Percentiles rank a stretch among this genome's conserved stretches.
phyloP scores from a whole-genome alignment of 2,888 invertebrate genomes.

The Eremobia ochroleuca region DNA sequence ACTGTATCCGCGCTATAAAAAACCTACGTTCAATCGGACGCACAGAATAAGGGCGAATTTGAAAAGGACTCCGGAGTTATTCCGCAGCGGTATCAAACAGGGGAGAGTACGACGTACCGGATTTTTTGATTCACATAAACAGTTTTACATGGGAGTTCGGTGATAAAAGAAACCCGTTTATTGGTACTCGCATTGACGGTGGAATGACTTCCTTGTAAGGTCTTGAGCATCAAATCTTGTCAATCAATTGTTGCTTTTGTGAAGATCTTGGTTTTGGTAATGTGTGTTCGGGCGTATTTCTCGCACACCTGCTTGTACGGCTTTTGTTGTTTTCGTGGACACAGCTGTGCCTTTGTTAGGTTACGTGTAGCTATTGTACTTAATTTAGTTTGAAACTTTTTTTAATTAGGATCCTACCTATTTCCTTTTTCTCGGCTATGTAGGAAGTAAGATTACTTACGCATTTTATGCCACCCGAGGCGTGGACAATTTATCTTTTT shows the following conservation, averaged over 20 bases:
- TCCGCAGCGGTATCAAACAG: conserved; percentile 79
- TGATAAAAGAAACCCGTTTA: conserved; percentile 72
- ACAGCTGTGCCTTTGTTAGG: conserved; percentile 34
- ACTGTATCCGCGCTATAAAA: conserved; percentile 87
- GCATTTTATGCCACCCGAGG: neutral
- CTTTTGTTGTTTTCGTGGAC: conserved; percentile 24
- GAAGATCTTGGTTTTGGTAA: conserved; percentile 19
- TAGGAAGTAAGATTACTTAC: neutral
- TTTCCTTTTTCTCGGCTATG: neutral
- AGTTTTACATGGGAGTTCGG: conserved; percentile 76
- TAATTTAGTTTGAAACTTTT: neutral
- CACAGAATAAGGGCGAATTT: conserved; percentile 82
- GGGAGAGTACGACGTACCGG: conserved; percentile 61
- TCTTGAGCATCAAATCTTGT: conserved; percentile 43
- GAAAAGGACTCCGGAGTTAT: conserved; percentile 82
- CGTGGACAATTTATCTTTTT: neutral
- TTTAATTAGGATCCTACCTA: neutral
- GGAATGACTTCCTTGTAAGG: conserved; percentile 60
- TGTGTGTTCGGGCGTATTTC: conserved; percentile 6
- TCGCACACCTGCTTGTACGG: conserved; percentile 33
- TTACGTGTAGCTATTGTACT: neutral
- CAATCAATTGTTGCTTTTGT: conserved; percentile 56
- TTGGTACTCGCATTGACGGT: conserved; percentile 64
- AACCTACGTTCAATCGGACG: conserved; percentile 84
- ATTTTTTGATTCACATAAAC: conserved; percentile 84